These are phyloP conservation scores for Patiria miniata DNA, from an alignment of 35 echinoderm and acorn worm species.

Conservation along the genomic window DNA sequence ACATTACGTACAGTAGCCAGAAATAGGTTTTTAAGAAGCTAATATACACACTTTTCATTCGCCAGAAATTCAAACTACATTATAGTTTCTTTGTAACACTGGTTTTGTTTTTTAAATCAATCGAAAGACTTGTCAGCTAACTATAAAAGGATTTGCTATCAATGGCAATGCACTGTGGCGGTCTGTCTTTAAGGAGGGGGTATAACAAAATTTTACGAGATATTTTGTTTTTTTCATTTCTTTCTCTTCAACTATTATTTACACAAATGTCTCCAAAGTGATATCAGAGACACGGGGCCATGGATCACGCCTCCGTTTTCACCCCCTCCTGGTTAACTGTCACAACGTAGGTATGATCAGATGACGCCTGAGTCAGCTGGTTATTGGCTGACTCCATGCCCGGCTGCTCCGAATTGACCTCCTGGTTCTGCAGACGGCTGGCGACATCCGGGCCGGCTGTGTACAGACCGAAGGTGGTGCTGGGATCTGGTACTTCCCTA, in stretches of 20 bases:
- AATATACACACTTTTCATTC: constrained; percentile 10
- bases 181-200: not conserved
- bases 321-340: not conserved
- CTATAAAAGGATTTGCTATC: constrained; percentile 21
- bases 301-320: constrained; percentile 39
- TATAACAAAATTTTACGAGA: not conserved
- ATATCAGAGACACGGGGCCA: constrained; percentile 5
- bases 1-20: not conserved
- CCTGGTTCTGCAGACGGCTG: not conserved
- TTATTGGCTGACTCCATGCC: not conserved
- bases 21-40: not conserved
- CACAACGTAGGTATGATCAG: constrained; percentile 15
- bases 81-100: not conserved
- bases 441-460: not conserved
- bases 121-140: constrained; percentile 21
- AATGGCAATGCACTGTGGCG: constrained; percentile 16
- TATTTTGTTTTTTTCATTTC: not conserved
- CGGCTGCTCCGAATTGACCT: not conserved
- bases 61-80: constrained; percentile 14
- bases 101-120: not conserved
- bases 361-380: not conserved
- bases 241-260: not conserved
- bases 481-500: constrained; percentile 91
- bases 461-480: constrained; percentile 77
- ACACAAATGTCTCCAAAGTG: constrained; percentile 6